Evolutionary conservation across 2,888 invertebrate genomes (phyloP), one percentile per base, ranked within the genome.

Genomic region (Mycogona germanica): DNA sequence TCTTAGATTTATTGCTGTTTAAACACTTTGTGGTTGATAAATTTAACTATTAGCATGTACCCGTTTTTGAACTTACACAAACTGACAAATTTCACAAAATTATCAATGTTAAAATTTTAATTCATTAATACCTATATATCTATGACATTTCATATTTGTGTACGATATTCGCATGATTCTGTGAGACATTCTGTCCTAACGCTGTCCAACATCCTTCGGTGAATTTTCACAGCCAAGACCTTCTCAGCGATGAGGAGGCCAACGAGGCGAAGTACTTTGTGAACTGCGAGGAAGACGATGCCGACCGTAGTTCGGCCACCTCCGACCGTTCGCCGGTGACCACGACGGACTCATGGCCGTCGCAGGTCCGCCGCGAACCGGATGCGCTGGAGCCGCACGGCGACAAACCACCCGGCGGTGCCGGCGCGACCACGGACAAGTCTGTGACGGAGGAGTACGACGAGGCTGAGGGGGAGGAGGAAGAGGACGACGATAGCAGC

Each of bases 191-290:
- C n/a, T n/a, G n/a, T n/a, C n/a, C n/a, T n/a, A n/a, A n/a, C n/a
- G n/a, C n/a, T n/a, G n/a, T n/a, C n/a, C n/a, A n/a, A n/a, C n/a
- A n/a, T n/a, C n/a, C n/a, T n/a, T n/a, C n/a, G n/a, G n/a, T n/a
- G 14, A 19, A 29, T 21, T 47, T 47, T 12, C 25, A 19, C 47
- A 54, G 54, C 41, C 54, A 48, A 9, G 57, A 57, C 32, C 29
- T 57, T 12, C 51, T 62, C 30, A 62, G 61, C 57, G 88, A 89
- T 70, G 88, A 88, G 73, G 87, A 88, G 72, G 88, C 88, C 62
- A 85, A 86, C 70, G 87, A 89, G 75, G 86, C 88, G 61, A 83
- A 83, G 62, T 79, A 84, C 66, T 77, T 89, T 68, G 69, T 89
- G 64, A 57, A 50, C 55, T 59, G 61, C 58, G 53, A 51, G 28